Base-by-base conservation (phyloP, 1,140 invertebrate genomes). In the Aporrectodea caliginosa region DNA sequence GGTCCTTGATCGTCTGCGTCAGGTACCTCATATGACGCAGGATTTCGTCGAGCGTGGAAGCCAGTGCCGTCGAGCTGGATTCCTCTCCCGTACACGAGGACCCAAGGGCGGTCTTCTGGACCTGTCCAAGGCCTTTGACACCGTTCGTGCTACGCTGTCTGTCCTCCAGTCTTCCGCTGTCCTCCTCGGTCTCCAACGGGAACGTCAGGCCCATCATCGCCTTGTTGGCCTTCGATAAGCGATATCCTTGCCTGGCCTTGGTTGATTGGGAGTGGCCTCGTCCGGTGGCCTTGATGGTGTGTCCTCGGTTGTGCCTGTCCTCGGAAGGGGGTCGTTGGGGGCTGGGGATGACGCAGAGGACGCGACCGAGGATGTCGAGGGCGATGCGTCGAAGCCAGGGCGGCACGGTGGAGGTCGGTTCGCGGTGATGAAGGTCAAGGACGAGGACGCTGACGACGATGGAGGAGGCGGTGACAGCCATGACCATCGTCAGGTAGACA, bases 401-500 rank as follows among this genome's bases (percentile, higher is more conserved):
- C 34, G 80, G 80, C 2, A 77, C 75, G 27, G 76, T 29, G 2
- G 27, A n/a, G 29, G 31, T 35, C 27, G 76, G 33, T 30, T 81
- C 77, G 76, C 78, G 80, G 43, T 81, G 80, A 35, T 81, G 80
- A 27, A 81, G 70, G 33, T 72, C 75, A 35, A 81, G 80, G n/a
- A 81, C 80, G 70, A 81, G 35, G 71, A 81, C 75, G 71, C 75
- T 81, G 14, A 58, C 35, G 30, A 81, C 34, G 34, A 81, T 35
- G 16, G 79, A 80, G n/a, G 76, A 27, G 1, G 69, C 73, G 27
- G 73, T 43, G 30, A 81, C 72, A 2, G 75, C 70, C 81, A 77
- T 77, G 32, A 81, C 80, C 75, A 81, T 78, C 2, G 80, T 80
- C 35, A 80, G 71, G 58, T 81, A 80, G 78, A 81, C 71, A 1